Evolutionary conservation across 2,888 invertebrate genomes (phyloP).

Genomic region (Melanophora roralis): DNA sequence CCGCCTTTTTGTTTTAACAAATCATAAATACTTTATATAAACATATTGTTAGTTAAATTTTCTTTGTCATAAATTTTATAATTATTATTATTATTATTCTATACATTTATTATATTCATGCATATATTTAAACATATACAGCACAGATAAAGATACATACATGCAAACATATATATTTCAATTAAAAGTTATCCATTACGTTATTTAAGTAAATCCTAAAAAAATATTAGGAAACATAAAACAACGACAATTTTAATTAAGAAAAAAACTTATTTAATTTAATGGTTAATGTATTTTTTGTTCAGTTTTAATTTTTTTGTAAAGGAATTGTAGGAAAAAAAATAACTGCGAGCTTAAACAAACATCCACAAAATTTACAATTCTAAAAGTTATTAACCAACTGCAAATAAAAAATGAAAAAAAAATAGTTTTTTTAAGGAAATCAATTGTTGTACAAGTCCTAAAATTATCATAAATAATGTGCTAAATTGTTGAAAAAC

Average conservation of each 20-base stretch:
- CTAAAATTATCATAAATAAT: conserved; percentile 35
- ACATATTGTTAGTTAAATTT: conserved; percentile 22
- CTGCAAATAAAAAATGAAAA: too few relatives aligned
- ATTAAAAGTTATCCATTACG: neutral
- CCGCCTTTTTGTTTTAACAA: neutral
- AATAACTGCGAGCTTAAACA: neutral
- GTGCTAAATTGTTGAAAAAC: conserved; percentile 57
- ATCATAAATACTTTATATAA: neutral
- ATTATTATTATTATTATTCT: too few relatives aligned
- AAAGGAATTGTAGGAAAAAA: conserved; percentile 7
- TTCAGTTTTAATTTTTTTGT: neutral
- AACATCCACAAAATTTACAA: neutral
- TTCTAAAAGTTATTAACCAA: too few relatives aligned
- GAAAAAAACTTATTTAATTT: conserved; percentile 11
- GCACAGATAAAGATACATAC: too few relatives aligned
- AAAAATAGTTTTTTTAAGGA: conserved; percentile 1
- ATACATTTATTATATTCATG: too few relatives aligned
- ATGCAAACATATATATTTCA: too few relatives aligned
- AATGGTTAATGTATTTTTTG: conserved; percentile 1
- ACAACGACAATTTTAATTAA: conserved; percentile 47
- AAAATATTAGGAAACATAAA: conserved; percentile 15
- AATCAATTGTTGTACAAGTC: conserved; percentile 25
- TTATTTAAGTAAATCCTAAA: conserved; percentile 16
- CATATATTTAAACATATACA: too few relatives aligned
- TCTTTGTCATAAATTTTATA: conserved; percentile 2